Conservation (phyloP, 2,797 vertebrate genomes). For the Bradypodion ventrale region DNA sequence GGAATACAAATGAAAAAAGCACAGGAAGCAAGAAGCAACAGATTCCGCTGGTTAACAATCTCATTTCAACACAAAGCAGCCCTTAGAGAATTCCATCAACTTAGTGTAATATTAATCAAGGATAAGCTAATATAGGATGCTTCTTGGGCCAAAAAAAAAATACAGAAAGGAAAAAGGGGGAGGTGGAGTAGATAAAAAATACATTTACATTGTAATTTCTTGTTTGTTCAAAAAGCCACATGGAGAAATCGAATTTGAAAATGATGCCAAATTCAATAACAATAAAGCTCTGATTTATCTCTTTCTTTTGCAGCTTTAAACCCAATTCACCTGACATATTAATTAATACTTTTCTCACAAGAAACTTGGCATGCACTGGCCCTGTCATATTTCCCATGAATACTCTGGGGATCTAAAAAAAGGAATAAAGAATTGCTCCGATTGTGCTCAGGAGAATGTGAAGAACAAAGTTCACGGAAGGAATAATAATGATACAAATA, state of each 20-base stretch:
- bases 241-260: constrained; percentile 63
- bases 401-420: accelerated
- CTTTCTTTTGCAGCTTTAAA: constrained; percentile 55
- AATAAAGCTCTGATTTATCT: constrained; percentile 70
- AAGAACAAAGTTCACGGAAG: background rate
- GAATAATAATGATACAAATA: background rate
- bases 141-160: constrained; percentile 64
- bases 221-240: constrained; percentile 59
- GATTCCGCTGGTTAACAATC: constrained; percentile 46
- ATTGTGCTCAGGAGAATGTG: background rate
- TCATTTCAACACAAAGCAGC: constrained; percentile 37
- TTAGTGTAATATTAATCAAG: constrained; percentile 71
- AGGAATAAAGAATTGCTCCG: background rate
- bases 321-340: background rate
- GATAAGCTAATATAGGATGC: constrained; percentile 63
- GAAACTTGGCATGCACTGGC: accelerated
- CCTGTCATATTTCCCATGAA: accelerated
- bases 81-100: constrained; percentile 62
- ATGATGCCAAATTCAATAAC: constrained; percentile 69
- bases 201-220: constrained; percentile 68
- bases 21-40: constrained; percentile 49
- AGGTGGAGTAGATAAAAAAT: constrained; percentile 42
- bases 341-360: accelerated
- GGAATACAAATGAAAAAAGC: constrained; percentile 44
- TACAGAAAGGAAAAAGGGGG: constrained; percentile 42